Evolutionary conservation across 2,797 vertebrate genomes (phyloP).

Genomic region (Anniella stebbinsi): DNA sequence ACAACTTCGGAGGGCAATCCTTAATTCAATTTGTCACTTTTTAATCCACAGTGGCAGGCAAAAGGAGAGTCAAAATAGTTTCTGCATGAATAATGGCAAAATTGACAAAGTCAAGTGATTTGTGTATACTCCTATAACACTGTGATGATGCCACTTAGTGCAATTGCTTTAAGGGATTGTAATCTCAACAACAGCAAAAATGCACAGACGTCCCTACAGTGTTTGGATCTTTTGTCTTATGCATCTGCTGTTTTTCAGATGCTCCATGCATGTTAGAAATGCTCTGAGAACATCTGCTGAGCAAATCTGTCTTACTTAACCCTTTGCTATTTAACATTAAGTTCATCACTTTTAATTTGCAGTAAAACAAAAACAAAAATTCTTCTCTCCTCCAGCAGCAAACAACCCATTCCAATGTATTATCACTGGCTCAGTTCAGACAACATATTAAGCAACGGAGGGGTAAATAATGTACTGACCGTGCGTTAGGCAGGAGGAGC

Average conservation of each 20-base stretch:
- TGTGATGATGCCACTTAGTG: neutral
- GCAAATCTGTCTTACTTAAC: neutral
- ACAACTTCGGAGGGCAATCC: neutral
- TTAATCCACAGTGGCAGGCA: conserved; percentile 9
- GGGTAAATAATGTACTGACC: too few species aligned
- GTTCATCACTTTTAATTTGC: neutral
- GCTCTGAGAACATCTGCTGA: neutral
- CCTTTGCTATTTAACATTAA: conserved; percentile 1
- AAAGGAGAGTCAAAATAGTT: neutral
- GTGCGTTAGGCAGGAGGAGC: too few species aligned
- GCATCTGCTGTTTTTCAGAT: neutral
- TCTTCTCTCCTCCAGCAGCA: neutral
- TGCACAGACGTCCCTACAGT: neutral
- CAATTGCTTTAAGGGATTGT: conserved; percentile 8
- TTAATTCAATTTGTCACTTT: neutral
- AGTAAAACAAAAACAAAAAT: neutral
- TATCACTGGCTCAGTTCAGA: too few species aligned
- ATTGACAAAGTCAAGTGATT: neutral
- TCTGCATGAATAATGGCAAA: neutral
- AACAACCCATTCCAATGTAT: neutral
- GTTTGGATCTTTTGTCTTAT: conserved; percentile 1
- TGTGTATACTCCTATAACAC: neutral
- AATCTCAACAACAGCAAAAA: conserved; percentile 24
- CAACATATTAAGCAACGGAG: too few species aligned
- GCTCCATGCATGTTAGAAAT: neutral